Base-by-base conservation (phyloP, 2,888 invertebrate genomes). In the Argyra leucocephala region DNA sequence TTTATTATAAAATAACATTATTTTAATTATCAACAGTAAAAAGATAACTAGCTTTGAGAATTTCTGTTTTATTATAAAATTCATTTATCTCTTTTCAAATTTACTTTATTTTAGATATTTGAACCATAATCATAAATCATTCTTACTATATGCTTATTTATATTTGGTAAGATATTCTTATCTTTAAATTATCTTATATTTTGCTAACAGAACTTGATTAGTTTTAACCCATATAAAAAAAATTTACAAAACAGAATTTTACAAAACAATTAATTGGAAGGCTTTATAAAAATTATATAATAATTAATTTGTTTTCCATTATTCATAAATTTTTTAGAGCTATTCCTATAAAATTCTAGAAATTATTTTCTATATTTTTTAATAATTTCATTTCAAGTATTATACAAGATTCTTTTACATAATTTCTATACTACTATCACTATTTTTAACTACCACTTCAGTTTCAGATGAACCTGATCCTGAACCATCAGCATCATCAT, bases 361-460 rank as follows among this genome's bases (percentile, higher is more conserved):
- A 31, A 31, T 31, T 31, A 7, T 48, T 18, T 48, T 18, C n/a
- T 15, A 18, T 48, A 9, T 48, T 18, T 48, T 48, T 48, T n/a
- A 48, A 31, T 10, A 10, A 31, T 31, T 26, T 26, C 4, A 9
- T 4, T 26, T 26, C 9, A 26, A 6, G 26, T 26, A 26, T 26
- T 26, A 37, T 12, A 37, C 37, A 37, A 37, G 3, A 37, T 37
- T 7, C 22, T 63, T 69, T 85, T 78, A 88, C 87, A 88, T 87
- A 74, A 88, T 88, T 79, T 88, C 88, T 75, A 88, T 77, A 75
- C 88, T 88, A 78, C 87, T 87, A 76, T 88, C 88, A 74, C 88
- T 88, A 71, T 87, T 88, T 79, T 88, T 88, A 57, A 88, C 86
- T 22, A 85, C 86, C 70, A 87, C 87, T 72, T 89, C 89, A 0